Evolutionary conservation across 1,140 invertebrate genomes (phyloP).

Genomic region (Drosophila nikananu): DNA sequence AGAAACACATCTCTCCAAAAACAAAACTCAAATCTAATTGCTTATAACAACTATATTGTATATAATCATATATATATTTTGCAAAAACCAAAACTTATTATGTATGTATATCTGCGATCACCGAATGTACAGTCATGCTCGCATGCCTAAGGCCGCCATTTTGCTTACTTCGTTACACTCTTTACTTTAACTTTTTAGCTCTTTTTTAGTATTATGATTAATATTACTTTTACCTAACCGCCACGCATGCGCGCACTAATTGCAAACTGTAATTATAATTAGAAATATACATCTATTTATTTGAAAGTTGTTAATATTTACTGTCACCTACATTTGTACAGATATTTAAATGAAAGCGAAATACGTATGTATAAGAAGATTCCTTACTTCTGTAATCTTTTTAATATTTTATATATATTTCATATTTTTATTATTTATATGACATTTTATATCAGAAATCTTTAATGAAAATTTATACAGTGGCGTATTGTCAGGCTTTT

Average conservation of each 20-base stretch:
- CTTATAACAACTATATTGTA: conserved; percentile 12
- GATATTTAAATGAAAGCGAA: neutral
- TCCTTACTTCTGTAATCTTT: too few species aligned
- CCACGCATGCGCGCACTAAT: conserved; percentile 47
- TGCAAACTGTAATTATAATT: conserved; percentile 19
- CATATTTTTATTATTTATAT: too few species aligned
- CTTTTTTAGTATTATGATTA: too few species aligned
- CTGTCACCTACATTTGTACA: neutral
- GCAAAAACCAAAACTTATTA: conserved; percentile 2
- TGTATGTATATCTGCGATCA: conserved; percentile 19
- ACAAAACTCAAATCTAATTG: conserved; percentile 7
- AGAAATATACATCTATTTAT: neutral
- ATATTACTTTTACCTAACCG: conserved; percentile 7
- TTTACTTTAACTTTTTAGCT: too few species aligned
- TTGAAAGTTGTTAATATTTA: conserved; percentile 1
- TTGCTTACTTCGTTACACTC: conserved; percentile 19
- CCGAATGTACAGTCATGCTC: conserved; percentile 59
- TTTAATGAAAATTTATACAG: too few species aligned
- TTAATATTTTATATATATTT: neutral
- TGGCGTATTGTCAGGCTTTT: neutral
- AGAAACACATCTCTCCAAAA: conserved; percentile 6
- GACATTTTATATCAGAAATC: too few species aligned
- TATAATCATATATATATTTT: neutral
- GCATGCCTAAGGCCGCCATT: conserved; percentile 50
- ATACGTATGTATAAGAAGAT: neutral